Percentiles rank a stretch among this genome's conserved stretches.
Evolutionary conservation across 2,888 invertebrate genomes (phyloP).

Genomic region (Branchipolynoe longqiensis): DNA sequence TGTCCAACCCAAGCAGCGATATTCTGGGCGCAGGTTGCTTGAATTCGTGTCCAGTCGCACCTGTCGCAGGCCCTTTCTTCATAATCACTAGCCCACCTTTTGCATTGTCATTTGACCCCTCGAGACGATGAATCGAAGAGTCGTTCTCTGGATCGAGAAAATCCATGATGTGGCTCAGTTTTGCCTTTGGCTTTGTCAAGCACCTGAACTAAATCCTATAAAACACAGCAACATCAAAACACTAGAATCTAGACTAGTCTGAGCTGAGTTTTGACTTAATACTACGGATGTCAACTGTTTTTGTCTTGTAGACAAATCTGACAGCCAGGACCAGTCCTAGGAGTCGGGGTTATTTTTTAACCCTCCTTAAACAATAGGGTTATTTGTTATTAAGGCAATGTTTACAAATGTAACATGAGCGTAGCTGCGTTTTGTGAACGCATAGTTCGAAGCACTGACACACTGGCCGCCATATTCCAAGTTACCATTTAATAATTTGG

Average conservation of each 20-base stretch:
- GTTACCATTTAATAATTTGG: neutral
- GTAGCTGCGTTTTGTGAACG: conserved; percentile 16
- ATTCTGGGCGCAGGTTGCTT: conserved; percentile 63
- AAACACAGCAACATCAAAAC: too few relatives aligned
- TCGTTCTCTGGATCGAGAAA: conserved; percentile 66
- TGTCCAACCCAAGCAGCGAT: conserved; percentile 82
- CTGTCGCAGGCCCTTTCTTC: conserved; percentile 76
- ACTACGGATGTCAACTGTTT: too few relatives aligned
- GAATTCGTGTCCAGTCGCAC: conserved; percentile 58
- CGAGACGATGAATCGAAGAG: conserved; percentile 77
- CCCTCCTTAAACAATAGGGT: neutral
- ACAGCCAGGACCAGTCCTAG: too few relatives aligned
- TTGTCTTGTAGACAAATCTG: too few relatives aligned
- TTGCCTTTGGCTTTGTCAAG: too few relatives aligned
- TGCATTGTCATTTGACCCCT: conserved; percentile 77
- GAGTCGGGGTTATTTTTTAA: too few relatives aligned
- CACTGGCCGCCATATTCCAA: conserved; percentile 12
- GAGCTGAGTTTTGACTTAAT: too few relatives aligned
- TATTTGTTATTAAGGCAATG: neutral
- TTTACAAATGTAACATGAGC: neutral
- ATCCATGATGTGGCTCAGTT: too few relatives aligned
- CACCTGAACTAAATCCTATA: too few relatives aligned
- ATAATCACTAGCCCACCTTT: conserved; percentile 80
- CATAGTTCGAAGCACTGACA: neutral
- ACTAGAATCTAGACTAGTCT: too few relatives aligned